Percentiles rank a stretch among this genome's conserved stretches.
Conservation (phyloP, 2,888 invertebrate species). For the Parnassius orleans region DNA sequence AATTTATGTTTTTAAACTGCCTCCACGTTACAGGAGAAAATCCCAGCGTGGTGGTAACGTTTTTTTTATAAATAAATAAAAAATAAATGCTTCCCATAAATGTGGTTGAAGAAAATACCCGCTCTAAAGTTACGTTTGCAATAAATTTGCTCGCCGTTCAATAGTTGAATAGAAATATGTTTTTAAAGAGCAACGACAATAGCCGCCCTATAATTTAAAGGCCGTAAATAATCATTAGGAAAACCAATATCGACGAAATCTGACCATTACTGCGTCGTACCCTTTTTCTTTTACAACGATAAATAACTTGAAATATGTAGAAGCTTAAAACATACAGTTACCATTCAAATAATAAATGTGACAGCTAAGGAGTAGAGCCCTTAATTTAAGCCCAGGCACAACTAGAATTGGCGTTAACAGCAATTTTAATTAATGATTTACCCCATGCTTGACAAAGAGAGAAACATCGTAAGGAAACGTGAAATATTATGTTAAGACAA, state of each 20-base stretch:
- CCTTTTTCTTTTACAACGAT: not conserved
- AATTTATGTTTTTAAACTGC: too few species aligned
- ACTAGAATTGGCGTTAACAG: too few species aligned
- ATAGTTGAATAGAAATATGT: conserved; percentile 23
- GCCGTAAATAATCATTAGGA: conserved; percentile 1
- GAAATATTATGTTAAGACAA: too few species aligned
- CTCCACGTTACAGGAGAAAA: too few species aligned
- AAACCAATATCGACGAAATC: not conserved
- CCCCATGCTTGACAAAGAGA: too few species aligned
- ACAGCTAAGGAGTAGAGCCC: too few species aligned
- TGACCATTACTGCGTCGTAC: not conserved
- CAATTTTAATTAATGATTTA: too few species aligned
- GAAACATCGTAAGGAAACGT: too few species aligned
- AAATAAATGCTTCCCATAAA: conserved; percentile 10
- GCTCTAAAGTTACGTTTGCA: conserved; percentile 22
- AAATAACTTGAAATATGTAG: not conserved
- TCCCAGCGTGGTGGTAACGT: too few species aligned
- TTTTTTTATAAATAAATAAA: too few species aligned
- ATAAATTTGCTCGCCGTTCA: conserved; percentile 19
- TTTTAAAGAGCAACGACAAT: conserved; percentile 16
- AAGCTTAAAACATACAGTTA: not conserved
- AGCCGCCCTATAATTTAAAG: conserved; percentile 15
- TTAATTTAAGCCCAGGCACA: too few species aligned
- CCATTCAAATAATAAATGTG: too few species aligned
- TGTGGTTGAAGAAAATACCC: conserved; percentile 16